A percentile compares a stretch with the other conserved stretches of the same genome.
Evolutionary conservation across 2,888 invertebrate genomes (phyloP).

Genomic region (Anagyrus pseudococci): DNA sequence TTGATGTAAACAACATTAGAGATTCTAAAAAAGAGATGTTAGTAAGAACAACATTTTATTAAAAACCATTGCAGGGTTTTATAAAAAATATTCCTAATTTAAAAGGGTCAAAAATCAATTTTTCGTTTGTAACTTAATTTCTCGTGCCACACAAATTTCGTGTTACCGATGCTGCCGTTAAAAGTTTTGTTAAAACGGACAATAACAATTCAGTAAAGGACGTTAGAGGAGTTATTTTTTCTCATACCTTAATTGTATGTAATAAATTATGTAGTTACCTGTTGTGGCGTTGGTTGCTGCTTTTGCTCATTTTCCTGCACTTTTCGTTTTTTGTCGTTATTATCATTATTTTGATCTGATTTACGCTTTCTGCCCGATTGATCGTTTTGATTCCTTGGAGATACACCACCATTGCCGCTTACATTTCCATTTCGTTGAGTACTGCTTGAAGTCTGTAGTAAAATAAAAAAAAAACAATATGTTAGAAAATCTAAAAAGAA

Average conservation of each 20-base stretch:
- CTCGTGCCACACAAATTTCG: too few species aligned
- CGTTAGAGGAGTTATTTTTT: slow-evolving; percentile 6
- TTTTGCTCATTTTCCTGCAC: slow-evolving; percentile 23
- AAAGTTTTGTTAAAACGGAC: too few species aligned
- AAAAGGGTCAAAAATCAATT: too few species aligned
- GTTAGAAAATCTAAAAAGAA: slow-evolving; percentile 1
- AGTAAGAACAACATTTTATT: too few species aligned
- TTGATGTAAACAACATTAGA: too few species aligned
- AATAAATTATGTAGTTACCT: slow-evolving; percentile 20
- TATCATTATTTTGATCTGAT: slow-evolving; percentile 28
- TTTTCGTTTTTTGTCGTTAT: slow-evolving; percentile 33
- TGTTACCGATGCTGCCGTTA: too few species aligned
- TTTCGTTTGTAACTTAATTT: too few species aligned
- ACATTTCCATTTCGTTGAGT: slow-evolving; percentile 19
- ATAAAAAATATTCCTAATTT: too few species aligned
- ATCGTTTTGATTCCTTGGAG: slow-evolving; percentile 32
- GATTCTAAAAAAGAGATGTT: too few species aligned
- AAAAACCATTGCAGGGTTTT: too few species aligned
- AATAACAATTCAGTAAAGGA: slow-evolving; percentile 18
- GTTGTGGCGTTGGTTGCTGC: slow-evolving; percentile 20
- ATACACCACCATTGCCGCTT: slow-evolving; percentile 30
- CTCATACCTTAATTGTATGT: slow-evolving; percentile 15
- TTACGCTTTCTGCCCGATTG: slow-evolving; percentile 17
- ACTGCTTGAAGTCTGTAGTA: slow-evolving; percentile 20
- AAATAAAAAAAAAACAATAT: not conserved